phyloP scores from a whole-genome alignment of 2,888 invertebrate genomes.

The Athalia circularis region DNA sequence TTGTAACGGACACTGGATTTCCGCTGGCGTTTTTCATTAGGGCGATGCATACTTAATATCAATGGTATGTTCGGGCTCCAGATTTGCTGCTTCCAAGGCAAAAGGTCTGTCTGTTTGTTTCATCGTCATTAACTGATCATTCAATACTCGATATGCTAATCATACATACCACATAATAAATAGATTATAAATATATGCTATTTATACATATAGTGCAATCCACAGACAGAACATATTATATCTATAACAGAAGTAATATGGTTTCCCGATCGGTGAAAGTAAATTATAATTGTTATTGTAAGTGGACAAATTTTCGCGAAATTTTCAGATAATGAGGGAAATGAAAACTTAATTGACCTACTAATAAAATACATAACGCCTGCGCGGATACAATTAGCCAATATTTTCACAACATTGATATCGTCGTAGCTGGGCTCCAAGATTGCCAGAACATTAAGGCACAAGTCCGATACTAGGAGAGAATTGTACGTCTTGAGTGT shows the following conservation, averaged over 20 bases:
- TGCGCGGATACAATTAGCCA: slow-evolving; percentile 15
- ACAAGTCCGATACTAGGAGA: slow-evolving; percentile 22
- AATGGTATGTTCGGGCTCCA: slow-evolving; percentile 42
- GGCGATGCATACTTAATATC: slow-evolving; percentile 55
- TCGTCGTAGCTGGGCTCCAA: slow-evolving; percentile 4
- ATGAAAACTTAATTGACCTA: neutral
- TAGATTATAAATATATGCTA: slow-evolving; percentile 57
- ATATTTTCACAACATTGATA: slow-evolving; percentile 32
- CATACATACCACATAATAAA: slow-evolving; percentile 50
- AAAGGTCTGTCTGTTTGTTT: slow-evolving; percentile 48
- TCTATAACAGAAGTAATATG: slow-evolving; percentile 50
- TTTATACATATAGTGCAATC: slow-evolving; percentile 67
- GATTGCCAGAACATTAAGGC: slow-evolving; percentile 31
- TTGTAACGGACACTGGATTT: slow-evolving; percentile 52
- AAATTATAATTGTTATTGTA: slow-evolving; percentile 25
- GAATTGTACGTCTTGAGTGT: slow-evolving; percentile 40
- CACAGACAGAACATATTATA: slow-evolving; percentile 59
- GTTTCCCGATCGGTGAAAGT: slow-evolving; percentile 20
- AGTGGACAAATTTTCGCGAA: neutral
- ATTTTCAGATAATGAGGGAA: neutral
- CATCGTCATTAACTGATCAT: slow-evolving; percentile 46
- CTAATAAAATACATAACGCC: slow-evolving; percentile 1
- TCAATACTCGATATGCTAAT: slow-evolving; percentile 58
- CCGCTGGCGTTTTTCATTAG: slow-evolving; percentile 39
- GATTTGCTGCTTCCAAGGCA: slow-evolving; percentile 37